Evolutionary conservation across 2,113 vertebrate species (phyloP).

Genomic region (Psophia crepitans): DNA sequence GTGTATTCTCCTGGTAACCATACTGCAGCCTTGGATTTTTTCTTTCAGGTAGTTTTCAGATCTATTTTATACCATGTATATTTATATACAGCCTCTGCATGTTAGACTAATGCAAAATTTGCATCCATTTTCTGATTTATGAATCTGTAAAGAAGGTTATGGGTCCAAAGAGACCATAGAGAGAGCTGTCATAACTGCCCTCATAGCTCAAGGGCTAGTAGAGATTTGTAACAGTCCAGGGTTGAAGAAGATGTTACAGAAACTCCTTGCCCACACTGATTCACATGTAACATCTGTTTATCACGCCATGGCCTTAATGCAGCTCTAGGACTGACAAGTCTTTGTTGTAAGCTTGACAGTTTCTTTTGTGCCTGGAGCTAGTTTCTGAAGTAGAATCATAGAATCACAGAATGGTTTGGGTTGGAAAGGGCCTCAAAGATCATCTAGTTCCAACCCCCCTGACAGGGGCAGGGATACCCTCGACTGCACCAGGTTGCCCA

Average conservation of each 20-base stretch:
- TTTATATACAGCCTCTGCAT: background rate
- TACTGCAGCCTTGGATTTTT: slow-evolving; percentile 86
- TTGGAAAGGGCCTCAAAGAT: too few species aligned
- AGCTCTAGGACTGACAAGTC: accelerated
- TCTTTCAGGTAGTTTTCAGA: slow-evolving; percentile 86
- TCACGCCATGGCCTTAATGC: accelerated
- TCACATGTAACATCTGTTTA: accelerated
- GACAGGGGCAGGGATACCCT: too few species aligned
- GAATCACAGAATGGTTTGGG: too few species aligned
- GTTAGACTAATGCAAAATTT: background rate
- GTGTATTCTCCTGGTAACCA: slow-evolving; percentile 82
- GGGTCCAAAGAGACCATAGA: background rate
- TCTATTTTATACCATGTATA: background rate
- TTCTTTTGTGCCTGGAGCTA: background rate
- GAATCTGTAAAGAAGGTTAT: background rate
- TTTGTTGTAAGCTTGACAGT: background rate
- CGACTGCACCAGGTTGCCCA: too few species aligned
- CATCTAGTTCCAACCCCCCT: too few species aligned
- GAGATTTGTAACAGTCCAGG: background rate
- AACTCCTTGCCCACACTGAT: accelerated
- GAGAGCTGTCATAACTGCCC: background rate
- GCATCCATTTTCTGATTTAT: background rate
- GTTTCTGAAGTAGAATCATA: background rate
- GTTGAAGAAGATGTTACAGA: background rate
- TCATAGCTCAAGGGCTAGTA: background rate